Evolutionary conservation across 1,140 invertebrate genomes (phyloP).

Genomic region (Yoshiicerus persimilis): DNA sequence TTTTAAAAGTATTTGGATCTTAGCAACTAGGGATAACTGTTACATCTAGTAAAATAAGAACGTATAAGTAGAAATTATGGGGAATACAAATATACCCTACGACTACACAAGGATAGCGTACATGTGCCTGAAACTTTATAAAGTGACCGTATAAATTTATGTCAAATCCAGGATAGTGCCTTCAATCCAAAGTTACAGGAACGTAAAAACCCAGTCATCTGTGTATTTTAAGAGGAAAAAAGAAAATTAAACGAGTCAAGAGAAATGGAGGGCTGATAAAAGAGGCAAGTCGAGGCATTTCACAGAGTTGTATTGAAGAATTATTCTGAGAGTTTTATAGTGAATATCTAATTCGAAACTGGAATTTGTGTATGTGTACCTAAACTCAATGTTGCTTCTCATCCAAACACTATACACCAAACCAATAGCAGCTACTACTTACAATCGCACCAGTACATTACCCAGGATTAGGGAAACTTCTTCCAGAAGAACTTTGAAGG

Average conservation of each 20-base stretch:
- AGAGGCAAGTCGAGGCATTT: background rate
- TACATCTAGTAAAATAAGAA: background rate
- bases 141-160: slow-evolving; percentile 11
- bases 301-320: background rate
- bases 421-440: background rate
- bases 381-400: background rate
- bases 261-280: slow-evolving; percentile 5
- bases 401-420: background rate
- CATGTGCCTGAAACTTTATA: too few species aligned
- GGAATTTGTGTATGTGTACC: background rate
- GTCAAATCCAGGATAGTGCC: background rate
- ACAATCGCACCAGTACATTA: background rate
- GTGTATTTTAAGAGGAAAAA: slow-evolving; percentile 5
- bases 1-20: background rate
- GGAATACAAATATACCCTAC: background rate
- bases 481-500: background rate
- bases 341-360: background rate
- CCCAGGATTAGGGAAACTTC: background rate
- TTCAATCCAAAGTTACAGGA: background rate
- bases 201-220: slow-evolving; percentile 2
- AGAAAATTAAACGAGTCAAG: slow-evolving; percentile 18
- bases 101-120: background rate
- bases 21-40: too few species aligned
- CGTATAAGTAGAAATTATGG: background rate
- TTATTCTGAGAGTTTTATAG: background rate